Evolutionary conservation across 23 tunicate species (phyloP), one percentile per base, ranked within the genome.

Genomic region (Halocynthia aurantium): DNA sequence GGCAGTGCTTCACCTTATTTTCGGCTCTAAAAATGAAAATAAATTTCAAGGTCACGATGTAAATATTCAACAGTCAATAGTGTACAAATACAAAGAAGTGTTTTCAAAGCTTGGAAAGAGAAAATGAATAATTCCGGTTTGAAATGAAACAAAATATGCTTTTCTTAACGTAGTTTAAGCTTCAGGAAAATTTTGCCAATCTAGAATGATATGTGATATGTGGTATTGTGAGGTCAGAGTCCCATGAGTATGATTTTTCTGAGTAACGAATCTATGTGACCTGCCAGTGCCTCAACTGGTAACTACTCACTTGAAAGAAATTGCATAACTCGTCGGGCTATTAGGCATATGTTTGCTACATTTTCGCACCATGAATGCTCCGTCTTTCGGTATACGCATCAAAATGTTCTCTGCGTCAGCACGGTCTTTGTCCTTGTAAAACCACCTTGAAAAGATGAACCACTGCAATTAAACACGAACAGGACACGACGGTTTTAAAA

Each of bases 1-100:
- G 61, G 62, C 98, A 92, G 55, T 92, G 98, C 84, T 92, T 92
- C 67, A 92, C 77, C 52, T 72, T 78, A 0, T 86, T 88, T 19
- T 82, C 98, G 20, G 98, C 92, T 22, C 98, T 86, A 67, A 53
- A 74, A 17, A 51, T 1, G 6, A 72, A 19, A 12, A 44, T 44
- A 2, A 2, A 67, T n/a, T 5, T 58, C 63, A 31, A 31, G 63
- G 2, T 58, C n/a, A n/a, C n/a, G n/a, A n/a, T n/a, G n/a, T n/a
- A n/a, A n/a, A n/a, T n/a, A n/a, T n/a, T n/a, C n/a, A n/a, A n/a
- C n/a, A n/a, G n/a, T n/a, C n/a, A n/a, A n/a, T n/a, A n/a, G n/a
- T n/a, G n/a, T n/a, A n/a, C n/a, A n/a, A n/a, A n/a, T n/a, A n/a
- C n/a, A n/a, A n/a, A n/a, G n/a, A n/a, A n/a, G n/a, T n/a, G n/a